Percentiles rank a stretch among this genome's conserved stretches.
Conservation (phyloP, 2,113 vertebrate genomes). For the Edolisoma coerulescens region DNA sequence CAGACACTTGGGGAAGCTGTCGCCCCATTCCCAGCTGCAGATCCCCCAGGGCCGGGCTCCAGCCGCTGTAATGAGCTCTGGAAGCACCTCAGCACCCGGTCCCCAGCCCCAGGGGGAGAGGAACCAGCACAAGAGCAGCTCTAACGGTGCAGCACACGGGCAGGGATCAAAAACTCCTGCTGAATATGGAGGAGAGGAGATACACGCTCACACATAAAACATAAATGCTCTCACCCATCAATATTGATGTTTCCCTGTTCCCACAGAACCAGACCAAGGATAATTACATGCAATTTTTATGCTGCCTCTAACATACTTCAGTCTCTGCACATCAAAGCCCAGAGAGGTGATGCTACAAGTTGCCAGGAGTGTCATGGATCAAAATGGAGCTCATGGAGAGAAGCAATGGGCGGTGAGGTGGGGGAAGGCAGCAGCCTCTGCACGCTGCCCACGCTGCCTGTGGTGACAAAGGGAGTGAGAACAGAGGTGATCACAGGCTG, state of each 20-base stretch:
- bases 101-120: neutral
- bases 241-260: slow-evolving; percentile 59
- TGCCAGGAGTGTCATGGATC: neutral
- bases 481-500: neutral
- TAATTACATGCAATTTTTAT: slow-evolving; percentile 59
- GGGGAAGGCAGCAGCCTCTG: neutral
- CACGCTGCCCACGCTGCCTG: neutral
- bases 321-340: slow-evolving; percentile 23
- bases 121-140: neutral
- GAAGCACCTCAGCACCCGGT: neutral
- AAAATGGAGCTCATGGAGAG: neutral
- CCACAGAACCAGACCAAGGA: slow-evolving; percentile 35
- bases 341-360: neutral
- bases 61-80: neutral
- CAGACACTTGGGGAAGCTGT: neutral
- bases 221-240: slow-evolving; percentile 50
- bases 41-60: neutral
- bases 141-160: neutral
- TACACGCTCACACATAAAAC: neutral
- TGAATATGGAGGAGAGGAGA: neutral
- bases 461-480: neutral
- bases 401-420: neutral
- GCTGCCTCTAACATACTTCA: slow-evolving; percentile 28
- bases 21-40: accelerated
- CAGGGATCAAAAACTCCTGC: slow-evolving; percentile 23